phyloP scores from a whole-genome alignment of 2,888 invertebrate genomes.

The Hypselothyrea guttata region DNA sequence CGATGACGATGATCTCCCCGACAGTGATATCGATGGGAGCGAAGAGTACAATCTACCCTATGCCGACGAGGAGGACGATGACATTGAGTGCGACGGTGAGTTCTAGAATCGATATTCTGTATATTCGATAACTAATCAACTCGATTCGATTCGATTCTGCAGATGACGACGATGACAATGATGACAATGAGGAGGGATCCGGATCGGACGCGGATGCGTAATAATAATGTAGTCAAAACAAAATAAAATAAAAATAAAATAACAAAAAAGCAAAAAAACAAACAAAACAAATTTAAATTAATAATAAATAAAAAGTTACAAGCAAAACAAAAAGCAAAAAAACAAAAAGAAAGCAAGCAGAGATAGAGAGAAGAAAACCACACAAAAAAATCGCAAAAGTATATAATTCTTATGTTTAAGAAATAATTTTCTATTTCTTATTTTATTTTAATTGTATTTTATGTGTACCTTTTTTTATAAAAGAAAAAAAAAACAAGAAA shows the following conservation, averaged over 20 bases:
- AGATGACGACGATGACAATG: conserved; percentile 81
- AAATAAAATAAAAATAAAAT: conserved; percentile 65
- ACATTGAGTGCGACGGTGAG: conserved; percentile 80
- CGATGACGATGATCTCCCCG: conserved; percentile 79
- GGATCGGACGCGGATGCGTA: conserved; percentile 82
- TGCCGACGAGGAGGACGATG: conserved; percentile 80
- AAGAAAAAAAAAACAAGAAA: conserved; percentile 67
- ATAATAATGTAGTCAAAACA: conserved; percentile 82
- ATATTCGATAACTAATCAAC: background rate
- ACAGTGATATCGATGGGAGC: conserved; percentile 80
- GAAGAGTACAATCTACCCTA: conserved; percentile 82
- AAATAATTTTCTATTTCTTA: conserved; percentile 82
- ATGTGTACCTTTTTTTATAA: conserved; percentile 82
- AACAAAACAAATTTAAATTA: conserved; percentile 73
- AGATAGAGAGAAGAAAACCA: conserved; percentile 71
- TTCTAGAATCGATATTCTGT: conserved; percentile 1
- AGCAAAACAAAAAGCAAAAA: conserved; percentile 68
- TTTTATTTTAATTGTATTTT: conserved; percentile 81
- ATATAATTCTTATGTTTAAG: conserved; percentile 81
- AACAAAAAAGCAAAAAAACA: conserved; percentile 74
- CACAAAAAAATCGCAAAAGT: conserved; percentile 76
- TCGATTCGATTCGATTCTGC: no score
- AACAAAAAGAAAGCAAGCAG: conserved; percentile 62
- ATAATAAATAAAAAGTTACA: conserved; percentile 78
- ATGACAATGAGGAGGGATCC: conserved; percentile 78